These are phyloP conservation scores for Trogon surrucura DNA, from an alignment of 2,113 vertebrate species.

Conservation along the genomic window DNA sequence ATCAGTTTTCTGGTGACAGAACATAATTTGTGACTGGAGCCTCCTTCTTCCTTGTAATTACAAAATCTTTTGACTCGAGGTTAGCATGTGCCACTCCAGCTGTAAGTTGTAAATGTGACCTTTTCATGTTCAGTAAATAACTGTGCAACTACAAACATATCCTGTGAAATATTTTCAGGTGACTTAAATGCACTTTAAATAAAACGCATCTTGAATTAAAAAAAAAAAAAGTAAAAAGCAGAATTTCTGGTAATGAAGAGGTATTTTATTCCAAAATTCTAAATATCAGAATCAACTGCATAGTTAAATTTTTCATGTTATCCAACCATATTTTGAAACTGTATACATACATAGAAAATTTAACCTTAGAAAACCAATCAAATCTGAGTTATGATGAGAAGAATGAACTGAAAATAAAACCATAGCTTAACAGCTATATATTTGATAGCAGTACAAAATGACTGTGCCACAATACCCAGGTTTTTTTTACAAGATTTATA, in stretches of 20 bases:
- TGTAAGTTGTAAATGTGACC: neutral
- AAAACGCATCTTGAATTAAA: neutral
- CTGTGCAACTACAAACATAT: neutral
- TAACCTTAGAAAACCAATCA: slow-evolving; percentile 4
- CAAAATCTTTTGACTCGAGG: neutral
- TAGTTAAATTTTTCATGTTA: slow-evolving; percentile 14
- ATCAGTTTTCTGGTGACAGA: neutral
- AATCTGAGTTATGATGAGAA: slow-evolving; percentile 9
- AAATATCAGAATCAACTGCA: slow-evolving; percentile 40
- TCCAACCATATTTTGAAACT: slow-evolving; percentile 24
- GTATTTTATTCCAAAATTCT: slow-evolving; percentile 67
- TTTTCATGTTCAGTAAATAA: neutral
- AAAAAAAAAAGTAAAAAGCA: neutral
- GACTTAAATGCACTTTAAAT: neutral
- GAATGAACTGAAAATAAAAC: neutral
- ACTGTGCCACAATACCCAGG: neutral
- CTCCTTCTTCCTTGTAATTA: neutral
- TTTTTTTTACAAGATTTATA: neutral
- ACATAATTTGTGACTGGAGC: neutral
- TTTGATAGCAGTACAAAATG: slow-evolving; percentile 31
- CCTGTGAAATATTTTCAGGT: neutral
- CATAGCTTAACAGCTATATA: slow-evolving; percentile 31
- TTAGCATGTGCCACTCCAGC: neutral
- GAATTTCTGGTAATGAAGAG: slow-evolving; percentile 5
- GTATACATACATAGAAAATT: slow-evolving; percentile 35